Conservation (phyloP, 2,113 vertebrate species). For the Leptobrachium ailaonicum region DNA sequence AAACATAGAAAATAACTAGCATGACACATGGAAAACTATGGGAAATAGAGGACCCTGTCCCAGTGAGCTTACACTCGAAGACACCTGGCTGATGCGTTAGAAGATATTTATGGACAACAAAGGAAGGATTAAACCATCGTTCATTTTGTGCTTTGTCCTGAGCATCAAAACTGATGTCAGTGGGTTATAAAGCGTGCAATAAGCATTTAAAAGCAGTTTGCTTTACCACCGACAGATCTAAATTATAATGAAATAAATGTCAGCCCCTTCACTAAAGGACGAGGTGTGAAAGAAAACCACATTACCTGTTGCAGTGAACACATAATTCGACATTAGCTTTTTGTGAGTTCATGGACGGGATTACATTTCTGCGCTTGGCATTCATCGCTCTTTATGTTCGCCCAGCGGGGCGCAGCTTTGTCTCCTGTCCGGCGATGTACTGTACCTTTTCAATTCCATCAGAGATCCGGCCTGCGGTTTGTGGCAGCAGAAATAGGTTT, state of each 20-base stretch:
- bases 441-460: constrained; percentile 16
- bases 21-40: no score
- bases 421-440: neutral
- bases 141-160: no score
- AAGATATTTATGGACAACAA: no score
- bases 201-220: neutral
- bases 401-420: neutral
- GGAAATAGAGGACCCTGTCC: no score
- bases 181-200: no score
- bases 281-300: neutral
- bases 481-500: constrained; percentile 13
- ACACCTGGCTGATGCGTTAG: no score
- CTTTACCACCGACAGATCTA: neutral
- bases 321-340: neutral
- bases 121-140: no score
- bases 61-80: no score
- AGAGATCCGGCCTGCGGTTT: neutral
- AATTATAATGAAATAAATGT: neutral
- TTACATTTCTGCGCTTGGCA: neutral
- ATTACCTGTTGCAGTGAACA: neutral
- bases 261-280: neutral
- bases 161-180: no score
- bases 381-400: neutral
- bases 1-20: no score
- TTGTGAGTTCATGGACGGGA: neutral